Evolutionary conservation across 2,888 invertebrate species (phyloP), one percentile per base, ranked within the genome.

Genomic region (Gandaritis pyraliata): DNA sequence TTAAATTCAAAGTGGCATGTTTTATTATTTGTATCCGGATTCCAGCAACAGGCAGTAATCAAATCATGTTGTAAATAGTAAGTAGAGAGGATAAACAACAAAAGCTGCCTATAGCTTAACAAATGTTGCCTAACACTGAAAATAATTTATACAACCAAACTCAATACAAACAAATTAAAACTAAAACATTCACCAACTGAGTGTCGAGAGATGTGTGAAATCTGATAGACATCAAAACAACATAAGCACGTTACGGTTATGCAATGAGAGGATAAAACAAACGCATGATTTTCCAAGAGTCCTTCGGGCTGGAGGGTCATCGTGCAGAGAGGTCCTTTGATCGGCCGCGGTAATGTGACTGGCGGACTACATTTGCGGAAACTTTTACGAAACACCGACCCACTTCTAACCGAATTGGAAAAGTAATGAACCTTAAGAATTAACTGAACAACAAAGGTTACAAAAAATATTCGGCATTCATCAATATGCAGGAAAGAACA

Each of bases 301-400:
- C 61, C 80, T 78, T 72, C 66, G 69, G 73, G 23, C 47, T 70
- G 74, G 72, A 84, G 81, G 82, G 82, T 75, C 77, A 79, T 84
- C 75, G 73, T 72, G 72, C 73, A 69, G 75, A 80, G 80, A 76
- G 78, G 70, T 72, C 82, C 90, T 91, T 90, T 91, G 90, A 91
- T 89, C 87, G 79, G 75, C 72, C 75, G 73, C 79, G 78, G 80
- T 82, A 80, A 84, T 83, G 80, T 79, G 74, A 73, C 76, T 74
- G 45, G 70, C 78, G 80, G 84, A 83, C 85, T 88, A 85, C 81
- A 83, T 76, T 83, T 79, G 82, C 80, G 85, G 85, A 87, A 90
- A 87, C 85, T 87, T 90, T 90, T 78, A 88, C 90, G 90, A 88
- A 86, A 90, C 88, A 83, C 85, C 87, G 85, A 85, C 82, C 85